phyloP scores from a whole-genome alignment of 2,888 invertebrate species.

The Lacanobia wlatinum region DNA sequence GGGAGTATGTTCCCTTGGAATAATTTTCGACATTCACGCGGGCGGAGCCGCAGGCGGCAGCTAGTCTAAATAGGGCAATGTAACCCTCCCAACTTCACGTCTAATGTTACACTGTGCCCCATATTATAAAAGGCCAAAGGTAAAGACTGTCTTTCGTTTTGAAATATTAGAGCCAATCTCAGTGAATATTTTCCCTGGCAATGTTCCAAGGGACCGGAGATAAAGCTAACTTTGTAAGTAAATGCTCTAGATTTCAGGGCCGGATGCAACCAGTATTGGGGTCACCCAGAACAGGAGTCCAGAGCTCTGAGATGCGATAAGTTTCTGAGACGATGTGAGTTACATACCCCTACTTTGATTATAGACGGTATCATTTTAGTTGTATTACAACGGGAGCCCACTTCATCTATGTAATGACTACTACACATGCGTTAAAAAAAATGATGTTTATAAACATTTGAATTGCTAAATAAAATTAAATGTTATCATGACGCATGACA shows the following conservation, averaged over 20 bases:
- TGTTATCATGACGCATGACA: too few species aligned
- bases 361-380: too few species aligned
- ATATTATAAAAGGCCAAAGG: conserved; percentile 17
- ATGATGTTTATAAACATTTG: too few species aligned
- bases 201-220: conserved; percentile 23
- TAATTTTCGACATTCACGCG: too few species aligned
- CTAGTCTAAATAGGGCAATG: not conserved
- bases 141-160: not conserved
- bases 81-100: not conserved
- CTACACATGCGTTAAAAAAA: too few species aligned
- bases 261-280: conserved; percentile 88
- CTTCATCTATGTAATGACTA: too few species aligned
- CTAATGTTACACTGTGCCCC: conserved; percentile 1
- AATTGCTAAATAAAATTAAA: too few species aligned
- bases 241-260: conserved; percentile 83
- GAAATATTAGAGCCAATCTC: conserved; percentile 12
- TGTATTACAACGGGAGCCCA: too few species aligned
- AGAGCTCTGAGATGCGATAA: conserved; percentile 83
- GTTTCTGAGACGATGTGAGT: conserved; percentile 83
- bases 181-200: conserved; percentile 33
- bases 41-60: too few species aligned
- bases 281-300: conserved; percentile 85
- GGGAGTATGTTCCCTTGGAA: too few species aligned
- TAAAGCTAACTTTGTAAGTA: conserved; percentile 6
- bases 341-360: not conserved